Evolutionary conservation across 2,113 vertebrate genomes (phyloP), one percentile per base, ranked within the genome.

Genomic region (Chaetura pelagica): DNA sequence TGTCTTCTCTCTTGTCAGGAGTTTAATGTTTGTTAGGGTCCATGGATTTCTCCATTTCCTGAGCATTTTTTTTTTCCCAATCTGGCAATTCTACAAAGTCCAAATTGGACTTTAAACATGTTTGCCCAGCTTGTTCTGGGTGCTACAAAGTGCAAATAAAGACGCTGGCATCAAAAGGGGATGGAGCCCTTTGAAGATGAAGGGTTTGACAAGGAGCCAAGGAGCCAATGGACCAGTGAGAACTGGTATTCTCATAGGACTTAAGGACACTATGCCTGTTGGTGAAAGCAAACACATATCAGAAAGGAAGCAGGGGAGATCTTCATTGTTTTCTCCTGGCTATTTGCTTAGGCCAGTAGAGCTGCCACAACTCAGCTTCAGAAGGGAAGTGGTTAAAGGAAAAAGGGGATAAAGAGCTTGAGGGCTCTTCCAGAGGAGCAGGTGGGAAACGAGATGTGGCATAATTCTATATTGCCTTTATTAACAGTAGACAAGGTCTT

Each of bases 81-180:
- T 30, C 62, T 96, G 96, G 96, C 93, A 96, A 38, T 89, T 62
- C 73, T 81, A 87, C 94, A 96, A 94, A 96, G 92, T 61, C 20
- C 18, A 23, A 27, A 34, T 24, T 87, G 79, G 84, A 82, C 90
- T 92, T 93, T 61, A 64, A 93, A 95, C 12, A 0, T 63, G 57
- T 89, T 93, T 72, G n/a, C 54, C 80, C 67, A 35, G 52, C 42
- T 64, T 24, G 68, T 61, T 73, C 61, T 94, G 91, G 81, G 91
- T 82, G 89, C 91, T 89, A 61, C 6, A 3, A 95, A 93, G 57
- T 34, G 76, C 85, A 92, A 91, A 96, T 42, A 93, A 40, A 91
- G 81, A 44, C 0, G 1, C 6, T 92, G 95, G 84, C 61, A 91
- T 94, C 77, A 42, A 82, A 93, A 80, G 44, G 61, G 44, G 57